Conservation (phyloP, 2,888 invertebrate species). For the Metopia argyrocephala region DNA sequence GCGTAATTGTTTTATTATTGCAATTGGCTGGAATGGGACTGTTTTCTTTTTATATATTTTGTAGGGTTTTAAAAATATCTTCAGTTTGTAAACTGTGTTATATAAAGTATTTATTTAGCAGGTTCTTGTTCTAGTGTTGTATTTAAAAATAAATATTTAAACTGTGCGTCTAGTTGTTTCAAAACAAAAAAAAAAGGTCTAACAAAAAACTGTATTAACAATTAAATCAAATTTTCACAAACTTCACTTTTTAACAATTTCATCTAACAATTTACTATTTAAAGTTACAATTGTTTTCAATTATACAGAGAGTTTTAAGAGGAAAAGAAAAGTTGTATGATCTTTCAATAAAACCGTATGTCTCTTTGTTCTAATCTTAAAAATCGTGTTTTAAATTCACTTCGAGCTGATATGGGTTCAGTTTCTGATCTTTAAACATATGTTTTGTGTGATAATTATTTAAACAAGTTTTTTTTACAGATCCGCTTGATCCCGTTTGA, state of each 20-base stretch:
- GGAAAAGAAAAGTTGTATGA: no score
- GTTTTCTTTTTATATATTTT: no score
- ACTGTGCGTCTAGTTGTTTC: conserved; percentile 55
- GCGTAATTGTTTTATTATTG: conserved; percentile 37
- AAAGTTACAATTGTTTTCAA: neutral
- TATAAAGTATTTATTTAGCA: neutral
- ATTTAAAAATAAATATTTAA: conserved; percentile 14
- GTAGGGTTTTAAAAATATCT: neutral
- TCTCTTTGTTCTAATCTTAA: no score
- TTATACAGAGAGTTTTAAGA: neutral
- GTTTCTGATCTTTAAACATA: no score
- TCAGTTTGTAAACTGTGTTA: neutral
- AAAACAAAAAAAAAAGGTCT: neutral
- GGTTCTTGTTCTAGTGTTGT: neutral
- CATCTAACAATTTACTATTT: neutral
- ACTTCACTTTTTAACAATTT: neutral
- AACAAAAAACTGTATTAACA: conserved; percentile 16
- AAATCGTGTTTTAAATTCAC: no score
- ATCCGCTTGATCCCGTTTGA: no score
- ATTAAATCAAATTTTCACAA: conserved; percentile 21
- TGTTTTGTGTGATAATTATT: no score
- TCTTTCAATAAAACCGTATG: no score
- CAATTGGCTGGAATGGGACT: conserved; percentile 35
- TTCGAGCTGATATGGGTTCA: no score
- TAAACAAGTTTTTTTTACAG: no score